These are phyloP conservation scores for Nanger granti DNA, from an alignment of 2,113 vertebrate species.

Conservation along the genomic window DNA sequence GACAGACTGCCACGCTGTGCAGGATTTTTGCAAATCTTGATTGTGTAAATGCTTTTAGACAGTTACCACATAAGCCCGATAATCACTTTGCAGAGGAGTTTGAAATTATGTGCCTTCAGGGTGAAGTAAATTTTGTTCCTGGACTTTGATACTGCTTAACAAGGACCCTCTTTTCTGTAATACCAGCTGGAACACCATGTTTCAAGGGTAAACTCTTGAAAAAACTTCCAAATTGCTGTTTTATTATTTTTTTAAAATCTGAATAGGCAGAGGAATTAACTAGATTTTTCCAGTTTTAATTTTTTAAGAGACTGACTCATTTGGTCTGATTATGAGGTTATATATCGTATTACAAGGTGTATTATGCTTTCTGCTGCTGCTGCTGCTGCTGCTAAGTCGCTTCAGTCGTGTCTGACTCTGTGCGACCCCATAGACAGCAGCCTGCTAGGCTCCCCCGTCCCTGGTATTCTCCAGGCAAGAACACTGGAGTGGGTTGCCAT, in stretches of 20 bases:
- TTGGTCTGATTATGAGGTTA: background rate
- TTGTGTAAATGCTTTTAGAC: background rate
- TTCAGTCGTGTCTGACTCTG: too few species aligned
- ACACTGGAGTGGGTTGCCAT: too few species aligned
- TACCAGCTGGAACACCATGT: background rate
- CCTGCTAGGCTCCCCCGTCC: too few species aligned
- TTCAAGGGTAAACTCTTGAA: constrained; percentile 15
- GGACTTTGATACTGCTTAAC: background rate
- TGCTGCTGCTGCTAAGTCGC: too few species aligned
- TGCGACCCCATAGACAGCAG: too few species aligned
- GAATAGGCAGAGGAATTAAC: background rate
- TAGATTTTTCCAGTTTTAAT: background rate
- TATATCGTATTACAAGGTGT: background rate
- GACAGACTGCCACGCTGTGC: fast-evolving
- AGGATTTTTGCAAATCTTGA: background rate
- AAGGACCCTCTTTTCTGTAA: background rate
- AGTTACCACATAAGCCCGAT: background rate
- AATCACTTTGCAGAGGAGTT: background rate
- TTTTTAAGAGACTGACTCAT: background rate
- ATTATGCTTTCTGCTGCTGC: background rate
- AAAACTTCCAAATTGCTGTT: background rate
- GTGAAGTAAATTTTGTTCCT: background rate
- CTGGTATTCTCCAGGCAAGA: too few species aligned
- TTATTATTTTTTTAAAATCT: background rate
- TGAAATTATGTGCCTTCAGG: background rate